Evolutionary conservation across 2,113 vertebrate genomes (phyloP), one percentile per base, ranked within the genome.

Genomic region (Clarias gariepinus): DNA sequence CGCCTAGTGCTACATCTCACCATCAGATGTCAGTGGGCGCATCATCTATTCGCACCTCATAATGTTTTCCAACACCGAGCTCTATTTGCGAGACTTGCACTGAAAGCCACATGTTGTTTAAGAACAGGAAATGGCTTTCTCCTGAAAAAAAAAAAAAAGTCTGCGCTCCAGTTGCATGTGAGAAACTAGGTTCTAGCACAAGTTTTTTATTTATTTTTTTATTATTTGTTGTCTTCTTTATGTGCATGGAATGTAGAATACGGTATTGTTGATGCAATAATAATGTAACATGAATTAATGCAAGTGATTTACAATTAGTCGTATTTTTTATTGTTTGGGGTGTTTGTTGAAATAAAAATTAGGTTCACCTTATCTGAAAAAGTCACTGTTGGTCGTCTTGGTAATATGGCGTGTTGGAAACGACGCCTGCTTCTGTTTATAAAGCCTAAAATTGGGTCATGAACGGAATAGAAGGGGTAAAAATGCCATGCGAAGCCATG

Each of bases 71-170:
- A 80, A 80, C 55, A 80, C 78, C 2, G 28, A 80, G 78, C 19
- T 60, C 85, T 33, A 23, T 55, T 68, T 19, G n/a, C 71, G 66
- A 57, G 18, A 53, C 66, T 13, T 36, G 36, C n/a, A 76, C 73
- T 12, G 5, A 79, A 85, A 85, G 58, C 76, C 63, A 30, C 63
- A 69, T 53, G 81, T 68, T 69, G 82, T 71, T 88, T 82, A 86
- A 77, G 53, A 82, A 87, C 86, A 90, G 89, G 89, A 91, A 92
- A 87, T 79, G 69, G 47, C 89, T 77, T 85, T 88, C 86, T 87
- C 89, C 84, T 89, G 61, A 68, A 84, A 88, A 82, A 41, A 68
- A 91, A 88, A 86, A 79, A 81, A 83, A 87, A 63, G 52, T 82
- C 86, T 90, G 85, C 88, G 90, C 90, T 90, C 88, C 88, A 89